These are phyloP conservation scores for Trypoxylus dichotomus DNA, from an alignment of 1,140 invertebrate species.

Conservation along the genomic window DNA sequence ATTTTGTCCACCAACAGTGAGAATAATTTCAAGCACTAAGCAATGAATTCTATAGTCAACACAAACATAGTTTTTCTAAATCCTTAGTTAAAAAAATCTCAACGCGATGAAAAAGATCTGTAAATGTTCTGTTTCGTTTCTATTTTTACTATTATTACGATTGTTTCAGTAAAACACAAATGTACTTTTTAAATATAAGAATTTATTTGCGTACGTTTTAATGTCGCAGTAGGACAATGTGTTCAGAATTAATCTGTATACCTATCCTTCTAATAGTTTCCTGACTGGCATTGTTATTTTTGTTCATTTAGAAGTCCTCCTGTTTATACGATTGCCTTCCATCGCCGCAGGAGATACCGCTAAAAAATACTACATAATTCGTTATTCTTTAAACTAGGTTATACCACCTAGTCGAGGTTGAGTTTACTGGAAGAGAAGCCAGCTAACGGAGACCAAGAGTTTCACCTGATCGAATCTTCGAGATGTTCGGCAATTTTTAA, in stretches of 20 bases:
- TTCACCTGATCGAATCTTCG: background rate
- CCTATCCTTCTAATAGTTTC: background rate
- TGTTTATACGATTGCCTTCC: background rate
- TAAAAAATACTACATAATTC: slow-evolving; percentile 22
- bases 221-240: background rate
- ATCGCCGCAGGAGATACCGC: background rate
- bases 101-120: background rate
- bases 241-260: background rate
- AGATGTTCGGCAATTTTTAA: background rate
- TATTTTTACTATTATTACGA: background rate
- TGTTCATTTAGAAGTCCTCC: background rate
- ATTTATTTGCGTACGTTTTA: slow-evolving; percentile 1
- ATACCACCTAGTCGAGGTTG: slow-evolving; percentile 14
- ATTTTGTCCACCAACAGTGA: no score
- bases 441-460: background rate
- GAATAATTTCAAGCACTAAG: no score
- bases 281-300: background rate
- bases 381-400: slow-evolving; percentile 24
- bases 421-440: background rate
- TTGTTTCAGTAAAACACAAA: slow-evolving; percentile 13
- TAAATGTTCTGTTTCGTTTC: background rate
- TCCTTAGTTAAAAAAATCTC: background rate
- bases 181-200: background rate
- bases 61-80: background rate
- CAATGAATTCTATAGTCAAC: background rate